Evolutionary conservation across 2,797 vertebrate genomes (phyloP), one percentile per base, ranked within the genome.

Genomic region (Hozukius guyotensis): DNA sequence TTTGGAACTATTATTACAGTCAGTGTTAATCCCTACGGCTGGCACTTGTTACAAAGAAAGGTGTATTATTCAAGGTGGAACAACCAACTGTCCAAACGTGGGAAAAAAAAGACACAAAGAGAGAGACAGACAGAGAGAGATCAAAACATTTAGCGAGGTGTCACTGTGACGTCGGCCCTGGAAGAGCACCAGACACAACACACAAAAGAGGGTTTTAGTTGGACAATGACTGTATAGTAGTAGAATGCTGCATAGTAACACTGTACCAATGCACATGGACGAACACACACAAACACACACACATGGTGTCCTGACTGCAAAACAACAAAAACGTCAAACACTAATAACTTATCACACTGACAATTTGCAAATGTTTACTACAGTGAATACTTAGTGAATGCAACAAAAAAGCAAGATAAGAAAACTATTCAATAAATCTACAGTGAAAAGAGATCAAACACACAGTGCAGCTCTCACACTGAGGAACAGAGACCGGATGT

Each of bases 201-300:
- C 78, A 93, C 87, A 93, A 94, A 90, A 53, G 89, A 69, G 91
- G 86, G 83, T 63, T 93, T 94, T 85, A 88, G 65, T 11, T 22
- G 64, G 31, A 92, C 88, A 93, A 88, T 85, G 69, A 74, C 24
- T 46, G 76, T 52, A 82, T 80, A 87, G 83, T 83, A 83, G 72
- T 31, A 84, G 31, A 67, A 63, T 8, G 27, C 72, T 55, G 49
- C 72, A 81, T 63, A 88, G 68, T 63, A 64, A 71, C 27, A 64
- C 32, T 46, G 66, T 20, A 77, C 49, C 42, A 24, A 8, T 42
- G 59, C 57, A 56, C 65, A 70, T 18, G 24, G 16, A 29, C 34
- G 32, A 12, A 2, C 59, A 14, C 2, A 29, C 46, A 22, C 71
- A 55, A 16, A 27, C 57, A 52, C 16, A 66, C 14, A 65, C 31